Base-by-base conservation (phyloP, 2,888 invertebrate species). In the Mesochorus sp. region DNA sequence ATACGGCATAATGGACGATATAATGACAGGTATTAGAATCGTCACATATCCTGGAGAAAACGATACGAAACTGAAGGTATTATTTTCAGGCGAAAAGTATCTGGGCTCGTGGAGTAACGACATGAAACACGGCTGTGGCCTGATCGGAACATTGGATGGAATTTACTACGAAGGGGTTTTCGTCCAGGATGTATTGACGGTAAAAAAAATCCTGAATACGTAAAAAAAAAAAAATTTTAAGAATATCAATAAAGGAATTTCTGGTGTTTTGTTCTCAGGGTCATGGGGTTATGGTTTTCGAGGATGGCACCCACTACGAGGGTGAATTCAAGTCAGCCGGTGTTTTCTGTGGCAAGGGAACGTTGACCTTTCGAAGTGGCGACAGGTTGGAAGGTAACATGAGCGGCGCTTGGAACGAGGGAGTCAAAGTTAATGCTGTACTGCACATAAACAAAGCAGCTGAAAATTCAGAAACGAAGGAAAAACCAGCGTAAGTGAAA, bases 141-240 rank as follows among this genome's bases (percentile, higher is more conserved):
- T 96, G 75, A 96, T 97, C 71, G 96, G 98, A 12, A 97, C 97
- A 0, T 92, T 97, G 71, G 97, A 97, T 88, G 97, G 97, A 0
- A 95, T 97, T 89, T 98, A 97, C 91, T 97, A 97, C 85, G 97
- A 97, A 92, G 98, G 98, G 10, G 93, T 94, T 79, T 98, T 97
- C 88, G 94, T 94, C 85, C 95, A 96, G 87, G 96, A 96, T 89
- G 93, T 95, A 82, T 92, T 98, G 78, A 94, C 94, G 87, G 96
- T 96, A 89, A 3, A 53, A 24, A 34, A 53, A 59, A 12, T n/a
- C n/a, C n/a, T n/a, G n/a, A n/a, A n/a, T n/a, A n/a, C n/a, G n/a
- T n/a, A n/a, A n/a, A n/a, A n/a, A n/a, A n/a, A n/a, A n/a, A n/a
- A n/a, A n/a, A n/a, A n/a, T n/a, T n/a, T n/a, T n/a, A n/a, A n/a